Conservation (phyloP, 1,140 invertebrate species). For the Drosophila elegans region DNA sequence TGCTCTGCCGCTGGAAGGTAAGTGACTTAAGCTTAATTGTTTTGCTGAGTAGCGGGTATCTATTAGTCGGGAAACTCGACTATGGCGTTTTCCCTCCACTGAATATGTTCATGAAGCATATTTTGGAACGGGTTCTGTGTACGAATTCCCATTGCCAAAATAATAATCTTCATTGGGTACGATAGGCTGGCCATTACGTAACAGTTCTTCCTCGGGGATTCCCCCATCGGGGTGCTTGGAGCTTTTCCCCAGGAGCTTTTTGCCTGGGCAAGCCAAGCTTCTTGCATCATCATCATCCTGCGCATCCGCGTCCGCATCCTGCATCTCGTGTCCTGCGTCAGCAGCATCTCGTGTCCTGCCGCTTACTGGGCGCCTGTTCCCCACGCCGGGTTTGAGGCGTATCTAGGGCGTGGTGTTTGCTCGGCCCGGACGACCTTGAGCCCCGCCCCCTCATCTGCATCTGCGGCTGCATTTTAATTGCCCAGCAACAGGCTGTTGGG, state of each 20-base stretch:
- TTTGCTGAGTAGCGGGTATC: no score
- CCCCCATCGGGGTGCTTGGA: neutral
- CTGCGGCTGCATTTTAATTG: conserved; percentile 48
- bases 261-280: neutral
- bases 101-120: no score
- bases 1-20: no score
- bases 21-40: no score
- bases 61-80: no score
- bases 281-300: conserved; percentile 17
- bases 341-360: conserved; percentile 25
- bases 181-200: neutral
- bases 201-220: neutral
- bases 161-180: neutral
- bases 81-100: no score
- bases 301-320: conserved; percentile 40
- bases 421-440: conserved; percentile 36
- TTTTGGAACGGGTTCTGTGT: no score
- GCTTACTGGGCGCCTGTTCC: conserved; percentile 64
- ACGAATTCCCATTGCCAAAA: no score
- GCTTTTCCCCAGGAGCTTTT: conserved; percentile 16
- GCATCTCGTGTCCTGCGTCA: conserved; percentile 29
- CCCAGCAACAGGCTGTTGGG: conserved; percentile 44
- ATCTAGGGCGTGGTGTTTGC: conserved; percentile 79
- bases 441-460: neutral
- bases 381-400: conserved; percentile 76